These are phyloP conservation scores for Harpalus rufipes DNA, from an alignment of 2,888 invertebrate genomes.

Conservation along the genomic window DNA sequence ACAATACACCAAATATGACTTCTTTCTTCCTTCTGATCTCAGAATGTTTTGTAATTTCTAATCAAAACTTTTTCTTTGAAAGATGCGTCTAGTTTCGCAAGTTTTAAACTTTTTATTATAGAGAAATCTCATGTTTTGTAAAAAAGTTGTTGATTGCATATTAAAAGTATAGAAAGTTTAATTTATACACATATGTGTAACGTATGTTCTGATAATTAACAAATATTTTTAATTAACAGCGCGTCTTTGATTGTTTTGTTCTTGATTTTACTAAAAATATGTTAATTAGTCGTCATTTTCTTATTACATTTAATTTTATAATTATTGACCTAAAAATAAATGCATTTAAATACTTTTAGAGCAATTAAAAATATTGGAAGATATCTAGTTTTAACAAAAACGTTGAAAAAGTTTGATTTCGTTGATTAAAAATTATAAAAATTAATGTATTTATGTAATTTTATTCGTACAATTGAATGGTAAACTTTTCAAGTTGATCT, in stretches of 20 bases:
- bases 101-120: constrained; percentile 14
- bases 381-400: too few relatives aligned
- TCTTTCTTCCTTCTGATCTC: not conserved
- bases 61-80: not conserved
- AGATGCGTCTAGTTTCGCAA: constrained; percentile 12
- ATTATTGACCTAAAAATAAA: not conserved
- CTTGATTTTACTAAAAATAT: constrained; percentile 33
- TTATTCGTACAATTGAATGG: too few relatives aligned
- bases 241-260: constrained; percentile 32
- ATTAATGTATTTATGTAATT: too few relatives aligned
- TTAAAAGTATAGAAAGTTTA: constrained; percentile 33
- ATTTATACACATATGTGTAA: constrained; percentile 19
- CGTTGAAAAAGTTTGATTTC: too few relatives aligned
- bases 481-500: too few relatives aligned
- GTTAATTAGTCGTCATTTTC: constrained; percentile 19
- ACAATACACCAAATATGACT: constrained; percentile 15
- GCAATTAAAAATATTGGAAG: too few relatives aligned
- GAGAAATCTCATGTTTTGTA: constrained; percentile 30
- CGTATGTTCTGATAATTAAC: constrained; percentile 26
- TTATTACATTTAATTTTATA: not conserved
- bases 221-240: constrained; percentile 34
- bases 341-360: not conserved
- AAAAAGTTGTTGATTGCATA: constrained; percentile 38
- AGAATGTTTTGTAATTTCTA: constrained; percentile 3
- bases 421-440: too few relatives aligned